These are phyloP conservation scores for Anthopleura xanthogrammica DNA, from an alignment of 92 coral and sea anemone species.

Conservation along the genomic window DNA sequence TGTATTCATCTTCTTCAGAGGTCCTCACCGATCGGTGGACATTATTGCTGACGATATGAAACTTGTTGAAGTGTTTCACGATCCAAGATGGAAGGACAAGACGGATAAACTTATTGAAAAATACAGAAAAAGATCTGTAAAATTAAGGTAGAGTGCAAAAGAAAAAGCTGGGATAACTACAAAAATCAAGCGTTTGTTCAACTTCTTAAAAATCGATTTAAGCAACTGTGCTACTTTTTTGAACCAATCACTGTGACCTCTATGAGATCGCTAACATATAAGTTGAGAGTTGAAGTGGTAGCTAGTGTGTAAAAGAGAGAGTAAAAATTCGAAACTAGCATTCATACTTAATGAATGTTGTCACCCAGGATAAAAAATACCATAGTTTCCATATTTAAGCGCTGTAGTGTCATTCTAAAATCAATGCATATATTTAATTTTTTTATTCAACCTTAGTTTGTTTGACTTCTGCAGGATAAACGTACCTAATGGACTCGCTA, in stretches of 20 bases:
- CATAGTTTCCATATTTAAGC: too few species aligned
- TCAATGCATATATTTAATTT: too few species aligned
- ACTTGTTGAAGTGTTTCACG: conserved; percentile 57
- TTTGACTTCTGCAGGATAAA: conserved; percentile 21
- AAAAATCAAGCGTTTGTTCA: background rate
- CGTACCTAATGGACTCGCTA: conserved; percentile 8
- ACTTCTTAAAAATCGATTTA: background rate
- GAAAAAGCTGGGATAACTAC: background rate
- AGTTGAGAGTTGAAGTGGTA: too few species aligned
- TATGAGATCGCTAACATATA: too few species aligned
- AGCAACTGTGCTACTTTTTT: too few species aligned
- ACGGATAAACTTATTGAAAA: conserved; percentile 64
- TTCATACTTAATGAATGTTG: too few species aligned
- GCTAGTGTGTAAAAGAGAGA: too few species aligned
- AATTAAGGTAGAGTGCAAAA: conserved; percentile 42
- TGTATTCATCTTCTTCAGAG: conserved; percentile 74
- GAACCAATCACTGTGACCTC: too few species aligned
- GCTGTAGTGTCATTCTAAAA: too few species aligned
- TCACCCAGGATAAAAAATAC: too few species aligned
- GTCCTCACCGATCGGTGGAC: conserved; percentile 66
- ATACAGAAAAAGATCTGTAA: conserved; percentile 58
- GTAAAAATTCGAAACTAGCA: too few species aligned
- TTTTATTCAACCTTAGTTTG: background rate
- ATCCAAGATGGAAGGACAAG: conserved; percentile 55
- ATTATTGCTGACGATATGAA: conserved; percentile 62